Conservation (phyloP, 2,888 invertebrate species). For the Hypena proboscidalis region DNA sequence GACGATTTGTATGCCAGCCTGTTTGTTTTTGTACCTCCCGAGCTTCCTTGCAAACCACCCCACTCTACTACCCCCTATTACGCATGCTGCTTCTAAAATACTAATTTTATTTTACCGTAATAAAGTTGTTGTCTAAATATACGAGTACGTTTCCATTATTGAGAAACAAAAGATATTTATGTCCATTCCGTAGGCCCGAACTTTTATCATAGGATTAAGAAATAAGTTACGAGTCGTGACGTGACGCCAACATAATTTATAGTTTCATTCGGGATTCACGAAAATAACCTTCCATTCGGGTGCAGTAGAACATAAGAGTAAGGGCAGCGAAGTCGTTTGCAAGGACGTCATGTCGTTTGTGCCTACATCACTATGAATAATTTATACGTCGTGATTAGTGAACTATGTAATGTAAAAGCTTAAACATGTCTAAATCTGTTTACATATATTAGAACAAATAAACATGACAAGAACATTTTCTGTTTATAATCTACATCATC, state of each 20-base stretch:
- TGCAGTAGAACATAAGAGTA: constrained; percentile 7
- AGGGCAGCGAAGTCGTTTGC: too few species aligned
- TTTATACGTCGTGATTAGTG: neutral
- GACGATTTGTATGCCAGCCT: constrained; percentile 71
- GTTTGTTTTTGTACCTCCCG: constrained; percentile 64
- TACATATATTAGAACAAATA: too few species aligned
- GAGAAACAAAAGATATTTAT: constrained; percentile 11
- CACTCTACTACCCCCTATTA: constrained; percentile 6
- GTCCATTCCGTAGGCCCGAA: constrained; percentile 20
- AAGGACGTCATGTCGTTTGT: too few species aligned
- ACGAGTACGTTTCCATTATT: constrained; percentile 35
- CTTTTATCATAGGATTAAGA: constrained; percentile 37
- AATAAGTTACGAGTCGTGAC: constrained; percentile 34
- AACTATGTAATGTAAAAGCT: too few species aligned
- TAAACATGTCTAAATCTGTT: too few species aligned
- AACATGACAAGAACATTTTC: too few species aligned
- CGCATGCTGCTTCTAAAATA: constrained; percentile 17
- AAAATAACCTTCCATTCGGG: constrained; percentile 34
- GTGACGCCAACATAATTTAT: constrained; percentile 46
- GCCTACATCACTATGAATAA: neutral
- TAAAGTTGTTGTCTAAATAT: constrained; percentile 7
- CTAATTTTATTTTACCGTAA: constrained; percentile 27
- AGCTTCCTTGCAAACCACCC: constrained; percentile 44
- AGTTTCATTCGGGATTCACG: constrained; percentile 27
- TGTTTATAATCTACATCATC: too few species aligned